phyloP scores from a whole-genome alignment of 2,797 vertebrate species.

The Cetoscarus ocellatus region DNA sequence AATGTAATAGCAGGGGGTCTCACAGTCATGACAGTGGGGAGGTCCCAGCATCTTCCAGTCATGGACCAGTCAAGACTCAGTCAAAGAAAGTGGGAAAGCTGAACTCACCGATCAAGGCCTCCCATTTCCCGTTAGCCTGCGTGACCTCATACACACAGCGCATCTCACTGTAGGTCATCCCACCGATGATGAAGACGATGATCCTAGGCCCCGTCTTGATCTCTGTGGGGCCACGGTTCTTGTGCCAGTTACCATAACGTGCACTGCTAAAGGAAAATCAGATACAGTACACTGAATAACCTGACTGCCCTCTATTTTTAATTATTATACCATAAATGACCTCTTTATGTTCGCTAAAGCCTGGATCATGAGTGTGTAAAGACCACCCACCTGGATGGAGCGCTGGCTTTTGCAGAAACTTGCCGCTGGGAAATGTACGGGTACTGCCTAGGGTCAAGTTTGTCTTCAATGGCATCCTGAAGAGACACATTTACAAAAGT shows the following conservation, averaged over 20 bases:
- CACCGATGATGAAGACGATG: constrained; percentile 97
- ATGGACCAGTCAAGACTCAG: no score
- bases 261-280: constrained; percentile 79
- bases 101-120: constrained; percentile 95
- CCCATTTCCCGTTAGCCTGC: constrained; percentile 98
- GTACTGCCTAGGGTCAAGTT: constrained; percentile 95
- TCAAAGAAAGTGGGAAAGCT: background rate
- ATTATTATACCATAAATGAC: background rate
- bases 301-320: background rate
- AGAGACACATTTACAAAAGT: constrained; percentile 10
- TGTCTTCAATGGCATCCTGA: constrained; percentile 97
- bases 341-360: background rate
- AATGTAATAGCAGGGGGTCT: no score
- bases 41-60: no score
- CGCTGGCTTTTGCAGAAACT: constrained; percentile 90
- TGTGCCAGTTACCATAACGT: constrained; percentile 99
- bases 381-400: constrained; percentile 90
- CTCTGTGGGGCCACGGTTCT: constrained; percentile 96
- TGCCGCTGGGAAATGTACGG: constrained; percentile 97
- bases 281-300: background rate
- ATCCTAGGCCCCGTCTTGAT: constrained; percentile 94
- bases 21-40: no score
- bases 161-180: constrained; percentile 95
- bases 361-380: background rate
- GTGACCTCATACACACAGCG: constrained; percentile 98